phyloP scores from a whole-genome alignment of 2,888 invertebrate species.

The Ischnus inquisitorius region DNA sequence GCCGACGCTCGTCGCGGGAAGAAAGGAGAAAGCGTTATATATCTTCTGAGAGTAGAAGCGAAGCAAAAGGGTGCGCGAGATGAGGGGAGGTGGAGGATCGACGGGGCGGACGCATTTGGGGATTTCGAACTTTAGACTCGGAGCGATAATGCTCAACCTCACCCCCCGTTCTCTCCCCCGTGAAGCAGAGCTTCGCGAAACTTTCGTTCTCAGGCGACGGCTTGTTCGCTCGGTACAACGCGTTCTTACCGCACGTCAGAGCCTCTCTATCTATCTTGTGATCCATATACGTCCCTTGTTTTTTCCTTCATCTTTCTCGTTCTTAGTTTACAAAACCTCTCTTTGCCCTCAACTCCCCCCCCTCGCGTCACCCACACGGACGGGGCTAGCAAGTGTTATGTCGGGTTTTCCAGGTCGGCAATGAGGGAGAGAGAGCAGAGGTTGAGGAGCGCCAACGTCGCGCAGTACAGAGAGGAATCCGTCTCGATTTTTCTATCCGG shows the following conservation, averaged over 20 bases:
- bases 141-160: conserved; percentile 67
- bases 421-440: too few relatives aligned
- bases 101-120: conserved; percentile 67
- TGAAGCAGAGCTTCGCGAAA: conserved; percentile 60
- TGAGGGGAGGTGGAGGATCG: conserved; percentile 9
- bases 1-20: conserved; percentile 26
- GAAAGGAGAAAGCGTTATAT: conserved; percentile 36
- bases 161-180: conserved; percentile 31
- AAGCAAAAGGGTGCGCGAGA: conserved; percentile 28
- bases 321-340: not conserved
- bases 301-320: not conserved
- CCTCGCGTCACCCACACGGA: not conserved
- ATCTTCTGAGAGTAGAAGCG: conserved; percentile 42
- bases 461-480: conserved; percentile 20
- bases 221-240: conserved; percentile 45
- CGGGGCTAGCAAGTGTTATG: conserved; percentile 38
- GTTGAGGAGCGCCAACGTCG: too few relatives aligned
- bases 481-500: conserved; percentile 56
- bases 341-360: not conserved
- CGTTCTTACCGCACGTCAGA: conserved; percentile 18
- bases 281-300: not conserved
- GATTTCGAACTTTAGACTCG: conserved; percentile 71
- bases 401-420: conserved; percentile 25
- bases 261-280: not conserved
- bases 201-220: conserved; percentile 58